Base-by-base conservation (phyloP, 2,113 vertebrate species). In the Erinaceus europaeus region DNA sequence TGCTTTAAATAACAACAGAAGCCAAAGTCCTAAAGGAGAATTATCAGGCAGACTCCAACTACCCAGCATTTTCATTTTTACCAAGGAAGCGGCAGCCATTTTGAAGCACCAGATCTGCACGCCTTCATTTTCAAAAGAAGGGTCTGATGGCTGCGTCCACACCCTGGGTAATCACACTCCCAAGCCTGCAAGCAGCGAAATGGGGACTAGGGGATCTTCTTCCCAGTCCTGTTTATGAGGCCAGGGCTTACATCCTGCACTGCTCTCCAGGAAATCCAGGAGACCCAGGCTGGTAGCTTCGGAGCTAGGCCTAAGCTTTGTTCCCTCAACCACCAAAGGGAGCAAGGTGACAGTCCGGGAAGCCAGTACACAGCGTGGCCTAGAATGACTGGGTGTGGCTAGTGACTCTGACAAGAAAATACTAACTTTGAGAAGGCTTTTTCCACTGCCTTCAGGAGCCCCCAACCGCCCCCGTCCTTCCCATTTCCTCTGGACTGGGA, bases 1-100 rank as follows among this genome's bases (percentile, higher is more conserved):
- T 89, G 90, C 68, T 88, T 73, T 75, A 76, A 86, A 91, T 29
- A 92, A 93, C 80, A 85, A 90, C 20, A 84, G 61, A 92, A 80
- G 84, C 27, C 44, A 20, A 57, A 90, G 53, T 74, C 32, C 77
- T 64, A 7, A 72, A 57, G 71, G 32, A 25, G 38, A 44, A 42
- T 40, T 64, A 34, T 75, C 32, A 46, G 73, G 67, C 59, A 72
- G 46, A 48, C 57, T n/a, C 82, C 14, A 48, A 64, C 75, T 72
- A 48, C 69, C 57, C 21, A 25, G 38, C n/a, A 34, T 20, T 34
- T n/a, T 15, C 25, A 9, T 80, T 32, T 86, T 74, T 21, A 52
- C 48, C 62, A 18, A 38, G 82, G 81, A n/a, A 59, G 36, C 3
- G 12, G 85, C 88, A 82, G 90, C 91, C 93, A 95, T 93, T 83